Conservation (phyloP, 2,888 invertebrate genomes). For the Amblyteles armatorius region DNA sequence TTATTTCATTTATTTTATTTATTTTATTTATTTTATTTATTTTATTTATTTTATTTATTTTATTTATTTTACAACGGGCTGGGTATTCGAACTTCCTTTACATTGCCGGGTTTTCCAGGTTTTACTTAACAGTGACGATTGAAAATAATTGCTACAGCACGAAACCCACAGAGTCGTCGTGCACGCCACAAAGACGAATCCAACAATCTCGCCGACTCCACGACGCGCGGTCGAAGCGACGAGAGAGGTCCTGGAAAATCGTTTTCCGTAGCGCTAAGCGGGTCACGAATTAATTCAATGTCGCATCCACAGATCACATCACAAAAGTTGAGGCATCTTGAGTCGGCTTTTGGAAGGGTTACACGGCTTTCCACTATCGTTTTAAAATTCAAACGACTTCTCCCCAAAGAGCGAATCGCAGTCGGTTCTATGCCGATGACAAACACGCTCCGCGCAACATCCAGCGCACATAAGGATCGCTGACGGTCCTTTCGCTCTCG, state of each 20-base stretch:
- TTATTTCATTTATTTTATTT: no score
- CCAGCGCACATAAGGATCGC: neutral
- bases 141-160: no score
- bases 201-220: neutral
- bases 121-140: no score
- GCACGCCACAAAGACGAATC: neutral
- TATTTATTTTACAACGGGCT: no score
- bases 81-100: no score
- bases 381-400: conserved; percentile 76
- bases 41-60: no score
- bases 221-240: neutral
- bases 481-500: neutral
- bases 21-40: no score
- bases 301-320: conserved; percentile 45
- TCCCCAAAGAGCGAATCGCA: conserved; percentile 7
- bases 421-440: neutral
- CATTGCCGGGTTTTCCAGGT: no score
- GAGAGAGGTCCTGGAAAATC: neutral
- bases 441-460: conserved; percentile 1
- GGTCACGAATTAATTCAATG: conserved; percentile 76
- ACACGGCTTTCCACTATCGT: conserved; percentile 77
- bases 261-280: conserved; percentile 34
- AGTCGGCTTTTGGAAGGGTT: conserved; percentile 72
- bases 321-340: conserved; percentile 71
- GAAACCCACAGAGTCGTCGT: neutral